These are phyloP conservation scores for Drosophila cognata DNA, from an alignment of 2,888 invertebrate genomes.

Conservation along the genomic window DNA sequence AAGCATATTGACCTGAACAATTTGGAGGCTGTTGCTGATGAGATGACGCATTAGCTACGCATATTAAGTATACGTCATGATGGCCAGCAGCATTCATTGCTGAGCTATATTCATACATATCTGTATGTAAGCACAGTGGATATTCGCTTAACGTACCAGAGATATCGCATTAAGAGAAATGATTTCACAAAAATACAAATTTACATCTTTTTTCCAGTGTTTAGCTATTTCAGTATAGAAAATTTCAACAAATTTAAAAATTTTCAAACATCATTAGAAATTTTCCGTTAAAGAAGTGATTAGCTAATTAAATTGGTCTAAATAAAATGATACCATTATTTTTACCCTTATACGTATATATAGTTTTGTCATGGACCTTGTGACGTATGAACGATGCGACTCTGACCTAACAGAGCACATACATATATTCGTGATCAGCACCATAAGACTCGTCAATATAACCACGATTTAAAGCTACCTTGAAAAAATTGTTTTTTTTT, in stretches of 20 bases:
- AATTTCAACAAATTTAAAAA: neutral
- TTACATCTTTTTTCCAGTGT: neutral
- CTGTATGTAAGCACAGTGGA: neutral
- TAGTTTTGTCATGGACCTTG: neutral
- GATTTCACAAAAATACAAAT: neutral
- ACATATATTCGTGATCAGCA: neutral
- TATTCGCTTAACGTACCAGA: neutral
- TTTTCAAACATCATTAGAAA: neutral
- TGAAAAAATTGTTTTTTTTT: neutral
- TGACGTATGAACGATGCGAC: too few species aligned
- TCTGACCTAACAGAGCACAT: neutral
- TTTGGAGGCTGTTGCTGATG: slow-evolving; percentile 9
- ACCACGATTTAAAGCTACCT: neutral
- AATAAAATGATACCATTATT: neutral
- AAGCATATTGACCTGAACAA: slow-evolving; percentile 21
- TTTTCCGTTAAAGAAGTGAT: neutral
- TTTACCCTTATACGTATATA: neutral
- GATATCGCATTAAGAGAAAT: neutral
- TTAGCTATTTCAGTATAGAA: neutral
- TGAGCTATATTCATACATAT: neutral
- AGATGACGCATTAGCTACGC: slow-evolving; percentile 50
- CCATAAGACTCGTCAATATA: neutral
- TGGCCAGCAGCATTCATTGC: slow-evolving; percentile 4
- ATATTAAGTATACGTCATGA: slow-evolving; percentile 51
- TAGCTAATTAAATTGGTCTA: neutral